These are phyloP conservation scores for Malthinus flaveolus DNA, from an alignment of 2,888 invertebrate species.

Conservation along the genomic window DNA sequence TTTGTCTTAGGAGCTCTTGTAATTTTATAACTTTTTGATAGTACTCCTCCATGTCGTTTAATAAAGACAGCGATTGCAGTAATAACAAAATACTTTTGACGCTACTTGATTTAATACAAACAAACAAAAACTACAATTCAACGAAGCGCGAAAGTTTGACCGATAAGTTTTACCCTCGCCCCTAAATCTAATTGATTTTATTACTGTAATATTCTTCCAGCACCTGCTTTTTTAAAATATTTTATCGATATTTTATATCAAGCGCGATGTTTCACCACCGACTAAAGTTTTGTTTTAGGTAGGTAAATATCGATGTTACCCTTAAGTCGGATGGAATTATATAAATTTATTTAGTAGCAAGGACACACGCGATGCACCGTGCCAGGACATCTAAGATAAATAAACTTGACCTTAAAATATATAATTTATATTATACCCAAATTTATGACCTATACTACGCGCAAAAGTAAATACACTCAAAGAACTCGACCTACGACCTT, in stretches of 20 bases:
- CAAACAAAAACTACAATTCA: not conserved
- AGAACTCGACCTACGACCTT: too few species aligned
- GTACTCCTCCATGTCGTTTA: constrained; percentile 46
- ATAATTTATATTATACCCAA: not conserved
- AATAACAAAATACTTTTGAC: not conserved
- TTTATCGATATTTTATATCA: not conserved
- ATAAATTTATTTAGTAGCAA: constrained; percentile 33
- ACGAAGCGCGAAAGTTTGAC: not conserved
- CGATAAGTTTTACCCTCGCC: not conserved
- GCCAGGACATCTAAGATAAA: constrained; percentile 45
- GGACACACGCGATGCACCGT: constrained; percentile 47
- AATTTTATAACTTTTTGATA: constrained; percentile 51
- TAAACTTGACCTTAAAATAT: constrained; percentile 46
- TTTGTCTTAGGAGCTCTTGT: constrained; percentile 51
- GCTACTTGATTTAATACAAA: constrained; percentile 3
- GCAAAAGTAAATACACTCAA: not conserved
- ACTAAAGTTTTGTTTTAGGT: constrained; percentile 4
- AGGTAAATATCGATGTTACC: not conserved
- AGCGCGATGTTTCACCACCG: not conserved
- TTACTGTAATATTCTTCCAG: not conserved
- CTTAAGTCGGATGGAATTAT: constrained; percentile 5
- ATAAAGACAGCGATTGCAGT: constrained; percentile 16
- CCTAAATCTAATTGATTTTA: not conserved
- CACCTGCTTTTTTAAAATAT: not conserved
- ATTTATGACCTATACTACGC: not conserved